Base-by-base conservation (phyloP, 2,113 vertebrate species). In the Limnothrissa miodon region DNA sequence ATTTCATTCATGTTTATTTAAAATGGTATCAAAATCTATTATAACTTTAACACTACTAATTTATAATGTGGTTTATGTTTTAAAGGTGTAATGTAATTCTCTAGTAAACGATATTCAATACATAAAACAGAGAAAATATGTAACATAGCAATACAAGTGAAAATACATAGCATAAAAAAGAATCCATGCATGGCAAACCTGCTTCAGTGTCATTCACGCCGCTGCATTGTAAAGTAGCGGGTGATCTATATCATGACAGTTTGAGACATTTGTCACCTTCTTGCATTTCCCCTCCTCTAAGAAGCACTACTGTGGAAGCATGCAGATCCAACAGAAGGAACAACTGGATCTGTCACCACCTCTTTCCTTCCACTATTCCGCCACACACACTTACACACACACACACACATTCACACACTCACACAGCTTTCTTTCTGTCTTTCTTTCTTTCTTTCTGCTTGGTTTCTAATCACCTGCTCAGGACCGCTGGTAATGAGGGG, bases 401-500 rank as follows among this genome's bases (percentile, higher is more conserved):
- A 42, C 42, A 42, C 42, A 42, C 42, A 42, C 42, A 42, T 6
- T 4, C 42, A 42, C 42, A 42, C 42, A 42, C 42, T n/a, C n/a
- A n/a, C n/a, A n/a, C n/a, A n/a, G n/a, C 25, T 66, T 25, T 29
- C 59, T 29, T 13, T 17, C 29, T 17, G 11, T n/a, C n/a, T n/a
- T n/a, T 33, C 29, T 11, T 10, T 13, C 25, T 66, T 25, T 29
- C 59, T 29, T 13, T 17, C 29, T 17, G 11, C 66, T 36, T 33
- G 4, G 29, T 15, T 74, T 29, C 84, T 90, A 88, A 93, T 91
- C 89, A 90, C 88, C 90, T 82, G 81, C 33, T 36, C 66, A 62
- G 62, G 70, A 66, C 59, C 86, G 86, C 83, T 82, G 86, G 90
- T 91, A 92, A 88, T 85, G 10, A 84, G 87, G 79, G 87, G 83